A percentile compares a stretch with the other conserved stretches of the same genome.
Conservation (phyloP, 1,140 invertebrate genomes). For the Bilobella aurantiaca region DNA sequence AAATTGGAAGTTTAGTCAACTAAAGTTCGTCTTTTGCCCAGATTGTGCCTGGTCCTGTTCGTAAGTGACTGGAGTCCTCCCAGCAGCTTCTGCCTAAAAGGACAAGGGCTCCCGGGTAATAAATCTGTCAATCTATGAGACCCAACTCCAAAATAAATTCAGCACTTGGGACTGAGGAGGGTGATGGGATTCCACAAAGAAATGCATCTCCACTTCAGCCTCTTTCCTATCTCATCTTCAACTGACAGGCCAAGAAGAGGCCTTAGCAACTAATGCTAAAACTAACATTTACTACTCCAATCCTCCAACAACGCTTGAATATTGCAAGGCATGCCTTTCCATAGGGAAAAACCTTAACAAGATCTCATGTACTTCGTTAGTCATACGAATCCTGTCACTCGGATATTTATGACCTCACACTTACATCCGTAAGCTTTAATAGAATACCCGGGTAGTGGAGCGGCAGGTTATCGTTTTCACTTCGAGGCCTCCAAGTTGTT, state of each 20-base stretch:
- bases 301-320: background rate
- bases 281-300: conserved; percentile 4
- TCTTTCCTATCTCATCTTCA: conserved; percentile 7
- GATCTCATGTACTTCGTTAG: conserved; percentile 5
- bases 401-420: background rate
- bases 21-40: too few species aligned
- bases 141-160: conserved; percentile 35
- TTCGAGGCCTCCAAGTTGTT: too few species aligned
- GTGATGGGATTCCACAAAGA: background rate
- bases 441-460: background rate
- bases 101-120: conserved; percentile 23
- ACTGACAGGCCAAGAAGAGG: background rate
- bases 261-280: too few species aligned
- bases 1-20: conserved; percentile 5
- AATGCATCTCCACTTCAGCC: background rate
- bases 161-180: conserved; percentile 23
- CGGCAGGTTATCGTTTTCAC: too few species aligned
- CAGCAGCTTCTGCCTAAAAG: conserved; percentile 5
- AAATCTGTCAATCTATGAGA: conserved; percentile 35
- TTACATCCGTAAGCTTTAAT: background rate
- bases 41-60: background rate
- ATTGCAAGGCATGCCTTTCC: background rate
- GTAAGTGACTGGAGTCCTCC: background rate
- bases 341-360: background rate
- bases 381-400: conserved; percentile 5